Evolutionary conservation across 2,797 vertebrate species (phyloP), one percentile per base, ranked within the genome.

Genomic region (Distichodus sexfasciatus): DNA sequence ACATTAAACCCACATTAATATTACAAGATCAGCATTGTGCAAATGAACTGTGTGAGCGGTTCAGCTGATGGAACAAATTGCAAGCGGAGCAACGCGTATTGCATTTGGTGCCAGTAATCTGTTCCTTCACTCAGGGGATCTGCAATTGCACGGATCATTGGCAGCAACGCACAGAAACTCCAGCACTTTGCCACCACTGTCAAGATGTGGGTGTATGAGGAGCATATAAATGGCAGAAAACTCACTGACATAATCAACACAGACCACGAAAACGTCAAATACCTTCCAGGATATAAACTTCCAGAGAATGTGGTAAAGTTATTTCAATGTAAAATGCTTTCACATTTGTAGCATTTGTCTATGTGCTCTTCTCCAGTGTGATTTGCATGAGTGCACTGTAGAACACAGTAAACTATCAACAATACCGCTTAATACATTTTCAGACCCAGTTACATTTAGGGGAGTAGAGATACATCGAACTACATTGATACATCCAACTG

Each of bases 121-220:
- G n/a, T 35, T 73, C 9, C 19, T 72, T 53, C 55, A 29, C 75
- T 7, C 79, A 96, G 95, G 95, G 95, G 95, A 15, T 96, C 95
- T 65, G 94, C 94, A 0, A 90, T 97, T 70, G 94, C 94, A 44
- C 93, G 92, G 86, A 96, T 96, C 55, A 83, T 97, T 71, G 95
- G 94, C 35, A 83, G 80, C 21, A 96, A 97, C 81, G 93, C 92
- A 51, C 88, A 85, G 75, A 87, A 84, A 0, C 61, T 93, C 72
- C 84, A 92, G 59, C 90, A 84, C 63, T 96, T 97, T 72, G 90
- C 92, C 71, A 84, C 90, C 69, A 93, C 89, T 0, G 94, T 97
- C 77, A 94, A 93, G 69, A 96, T 97, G 95, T 96, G 95, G 95
- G 95, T 96, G 68, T 96, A 89, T 38, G 95, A 97, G 80, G 95